Conservation (phyloP, 2,113 vertebrate genomes). For the Mormyrus lacerda region DNA sequence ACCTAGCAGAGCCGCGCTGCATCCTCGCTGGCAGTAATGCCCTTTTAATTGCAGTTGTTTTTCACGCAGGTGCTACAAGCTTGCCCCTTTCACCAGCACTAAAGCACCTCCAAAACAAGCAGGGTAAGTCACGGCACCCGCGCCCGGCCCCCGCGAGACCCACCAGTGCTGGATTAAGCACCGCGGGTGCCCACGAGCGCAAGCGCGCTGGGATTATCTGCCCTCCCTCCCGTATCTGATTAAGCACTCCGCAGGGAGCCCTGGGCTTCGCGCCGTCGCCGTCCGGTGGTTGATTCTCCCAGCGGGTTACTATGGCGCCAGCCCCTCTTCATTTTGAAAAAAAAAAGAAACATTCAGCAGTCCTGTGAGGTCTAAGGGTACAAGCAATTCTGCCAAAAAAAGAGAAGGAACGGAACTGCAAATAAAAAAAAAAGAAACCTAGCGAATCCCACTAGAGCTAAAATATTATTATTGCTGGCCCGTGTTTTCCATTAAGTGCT, state of each 20-base stretch:
- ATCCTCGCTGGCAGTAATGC: slow-evolving; percentile 61
- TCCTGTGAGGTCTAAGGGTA: slow-evolving; percentile 46
- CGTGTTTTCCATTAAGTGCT: slow-evolving; percentile 65
- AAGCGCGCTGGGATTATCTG: background rate
- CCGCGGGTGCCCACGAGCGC: background rate
- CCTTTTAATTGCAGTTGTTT: slow-evolving; percentile 70
- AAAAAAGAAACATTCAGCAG: slow-evolving; percentile 26
- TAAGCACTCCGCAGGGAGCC: background rate
- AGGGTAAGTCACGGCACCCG: slow-evolving; percentile 63
- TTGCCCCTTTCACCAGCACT: slow-evolving; percentile 69
- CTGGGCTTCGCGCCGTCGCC: background rate
- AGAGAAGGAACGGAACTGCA: slow-evolving; percentile 42
- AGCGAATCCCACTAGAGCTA: slow-evolving; percentile 54
- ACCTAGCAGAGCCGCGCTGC: slow-evolving; percentile 55
- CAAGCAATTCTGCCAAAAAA: slow-evolving; percentile 39
- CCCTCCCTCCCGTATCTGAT: background rate
- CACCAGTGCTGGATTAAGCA: background rate
- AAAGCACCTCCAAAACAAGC: slow-evolving; percentile 73
- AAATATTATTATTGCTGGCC: slow-evolving; percentile 61
- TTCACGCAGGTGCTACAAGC: slow-evolving; percentile 68
- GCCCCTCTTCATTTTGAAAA: background rate
- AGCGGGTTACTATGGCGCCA: slow-evolving; percentile 24
- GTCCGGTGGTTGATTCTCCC: background rate
- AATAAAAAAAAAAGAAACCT: slow-evolving; percentile 44
- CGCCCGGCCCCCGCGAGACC: slow-evolving; percentile 12